Conservation (phyloP, 2,113 vertebrate genomes). For the Protobothrops flavoviridis region DNA sequence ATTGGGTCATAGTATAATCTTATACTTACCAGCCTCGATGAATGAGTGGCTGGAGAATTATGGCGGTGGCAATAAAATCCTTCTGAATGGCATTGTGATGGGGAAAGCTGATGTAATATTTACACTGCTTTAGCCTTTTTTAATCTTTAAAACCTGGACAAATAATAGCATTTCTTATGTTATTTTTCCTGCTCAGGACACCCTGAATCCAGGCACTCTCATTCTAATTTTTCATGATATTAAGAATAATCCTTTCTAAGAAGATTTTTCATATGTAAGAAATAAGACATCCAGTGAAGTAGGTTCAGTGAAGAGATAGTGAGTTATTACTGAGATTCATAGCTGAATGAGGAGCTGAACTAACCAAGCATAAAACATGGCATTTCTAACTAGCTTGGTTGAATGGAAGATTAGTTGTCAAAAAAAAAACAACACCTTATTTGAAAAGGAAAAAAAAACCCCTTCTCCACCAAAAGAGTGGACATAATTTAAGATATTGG, state of each 20-base stretch:
- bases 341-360: not conserved
- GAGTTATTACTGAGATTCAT: not conserved
- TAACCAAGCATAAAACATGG: not conserved
- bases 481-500: not conserved
- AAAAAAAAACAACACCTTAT: not conserved
- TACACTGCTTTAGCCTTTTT: not conserved
- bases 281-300: not conserved
- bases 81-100: not conserved
- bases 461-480: not conserved
- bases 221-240: not conserved
- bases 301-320: slow-evolving; percentile 9
- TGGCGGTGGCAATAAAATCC: not conserved
- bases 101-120: not conserved
- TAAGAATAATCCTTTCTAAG: slow-evolving; percentile 10
- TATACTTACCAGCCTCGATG: not conserved
- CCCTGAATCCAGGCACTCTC: not conserved
- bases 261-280: not conserved
- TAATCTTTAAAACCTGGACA: not conserved
- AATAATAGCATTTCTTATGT: not conserved
- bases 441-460: not conserved
- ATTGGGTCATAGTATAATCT: not conserved
- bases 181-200: not conserved
- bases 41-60: not conserved
- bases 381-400: slow-evolving; percentile 7
- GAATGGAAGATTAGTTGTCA: not conserved